phyloP scores from a whole-genome alignment of 2,888 invertebrate species.

The Pachymerium ferrugineum region DNA sequence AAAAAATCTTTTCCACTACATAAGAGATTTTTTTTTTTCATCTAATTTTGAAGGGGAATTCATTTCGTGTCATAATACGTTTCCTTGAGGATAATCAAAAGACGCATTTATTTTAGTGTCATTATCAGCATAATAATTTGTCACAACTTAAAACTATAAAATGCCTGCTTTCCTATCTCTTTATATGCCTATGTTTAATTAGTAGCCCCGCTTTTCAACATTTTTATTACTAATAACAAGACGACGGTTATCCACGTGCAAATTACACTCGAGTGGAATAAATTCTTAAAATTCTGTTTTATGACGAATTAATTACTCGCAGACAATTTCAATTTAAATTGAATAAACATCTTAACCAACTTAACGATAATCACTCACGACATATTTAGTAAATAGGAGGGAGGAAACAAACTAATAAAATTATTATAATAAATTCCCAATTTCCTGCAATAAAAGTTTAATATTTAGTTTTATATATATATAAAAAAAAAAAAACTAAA shows the following conservation, averaged over 20 bases:
- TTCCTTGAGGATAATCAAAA: slow-evolving; percentile 14
- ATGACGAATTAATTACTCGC: slow-evolving; percentile 6
- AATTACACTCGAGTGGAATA: slow-evolving; percentile 12
- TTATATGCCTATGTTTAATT: slow-evolving; percentile 14
- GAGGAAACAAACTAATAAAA: too few relatives aligned
- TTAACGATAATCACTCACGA: too few relatives aligned
- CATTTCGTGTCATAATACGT: not conserved
- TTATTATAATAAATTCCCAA: not conserved
- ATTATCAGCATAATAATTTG: slow-evolving; percentile 18
- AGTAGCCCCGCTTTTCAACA: not conserved
- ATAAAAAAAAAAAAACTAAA: not conserved
- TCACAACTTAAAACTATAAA: slow-evolving; percentile 18
- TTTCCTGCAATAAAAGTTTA: too few relatives aligned
- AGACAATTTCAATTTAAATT: slow-evolving; percentile 8
- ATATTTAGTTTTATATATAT: too few relatives aligned
- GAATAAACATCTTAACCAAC: not conserved
- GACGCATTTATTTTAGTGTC: slow-evolving; percentile 5
- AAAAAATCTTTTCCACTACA: too few relatives aligned
- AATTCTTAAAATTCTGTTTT: slow-evolving; percentile 10
- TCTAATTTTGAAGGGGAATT: too few relatives aligned
- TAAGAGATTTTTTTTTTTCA: too few relatives aligned
- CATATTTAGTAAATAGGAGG: too few relatives aligned
- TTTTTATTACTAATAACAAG: slow-evolving; percentile 10
- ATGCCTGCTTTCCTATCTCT: not conserved
- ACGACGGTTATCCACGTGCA: not conserved